These are phyloP conservation scores for Caprella mutica DNA, from an alignment of 2,888 invertebrate genomes.

Conservation along the genomic window DNA sequence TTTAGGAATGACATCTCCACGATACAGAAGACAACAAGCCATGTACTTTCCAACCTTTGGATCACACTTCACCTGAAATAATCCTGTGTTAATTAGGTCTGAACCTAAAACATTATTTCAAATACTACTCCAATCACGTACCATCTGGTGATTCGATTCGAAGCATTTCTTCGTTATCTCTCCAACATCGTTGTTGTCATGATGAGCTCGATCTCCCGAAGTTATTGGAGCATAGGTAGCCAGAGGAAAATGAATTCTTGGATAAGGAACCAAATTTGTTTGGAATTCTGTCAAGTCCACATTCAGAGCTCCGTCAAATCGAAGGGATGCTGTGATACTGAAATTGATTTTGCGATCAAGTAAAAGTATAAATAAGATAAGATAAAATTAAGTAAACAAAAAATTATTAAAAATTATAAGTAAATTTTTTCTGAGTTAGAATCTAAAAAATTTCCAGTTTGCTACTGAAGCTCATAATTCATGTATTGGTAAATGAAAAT, in stretches of 20 bases:
- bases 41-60: constrained; percentile 42
- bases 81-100: too few species aligned
- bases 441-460: too few species aligned
- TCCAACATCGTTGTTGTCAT: constrained; percentile 74
- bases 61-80: constrained; percentile 42
- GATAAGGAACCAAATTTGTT: constrained; percentile 80
- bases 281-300: constrained; percentile 73
- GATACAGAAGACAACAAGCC: constrained; percentile 70
- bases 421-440: too few species aligned
- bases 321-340: constrained; percentile 28
- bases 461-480: too few species aligned
- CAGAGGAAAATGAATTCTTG: constrained; percentile 79
- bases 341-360: too few species aligned
- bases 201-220: constrained; percentile 86
- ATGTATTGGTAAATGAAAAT: too few species aligned
- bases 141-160: constrained; percentile 88
- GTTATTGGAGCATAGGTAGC: constrained; percentile 52
- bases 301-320: constrained; percentile 48
- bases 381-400: too few species aligned
- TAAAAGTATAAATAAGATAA: too few species aligned
- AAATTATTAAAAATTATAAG: too few species aligned
- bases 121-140: too few species aligned
- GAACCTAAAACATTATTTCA: too few species aligned
- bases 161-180: constrained; percentile 94
- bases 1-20: constrained; percentile 68